Evolutionary conservation across 2,888 invertebrate species (phyloP), one percentile per base, ranked within the genome.

Genomic region (Encarsia formosa): DNA sequence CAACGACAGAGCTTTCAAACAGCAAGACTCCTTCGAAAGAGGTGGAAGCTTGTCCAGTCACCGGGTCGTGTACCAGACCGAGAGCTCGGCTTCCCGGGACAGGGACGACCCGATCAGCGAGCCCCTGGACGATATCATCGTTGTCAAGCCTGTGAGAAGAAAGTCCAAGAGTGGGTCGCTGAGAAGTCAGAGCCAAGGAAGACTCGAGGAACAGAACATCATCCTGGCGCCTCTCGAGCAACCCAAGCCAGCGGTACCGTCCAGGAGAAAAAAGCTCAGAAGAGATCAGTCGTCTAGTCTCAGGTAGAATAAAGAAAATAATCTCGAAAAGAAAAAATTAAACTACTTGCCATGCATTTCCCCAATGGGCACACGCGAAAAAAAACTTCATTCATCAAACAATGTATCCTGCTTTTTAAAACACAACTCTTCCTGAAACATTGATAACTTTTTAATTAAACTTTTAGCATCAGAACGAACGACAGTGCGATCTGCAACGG

Each of bases 1-100:
- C 5, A 34, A 42, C 6, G 38, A 31, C 1, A 46, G 49, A 20
- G 81, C 82, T n/a, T 69, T 68, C 18, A 75, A 76, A 45, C 77
- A 80, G 0, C 65, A 63, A 0, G 37, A 49, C n/a, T 57, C 54
- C 2, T 53, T 61, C 3, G 56, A 54, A 4, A 59, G 59, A 2
- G 58, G 58, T 11, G 54, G 57, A 8, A 63, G 63, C 35, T 42
- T 59, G 13, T 61, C 63, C 0, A 61, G 61, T 16, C 73, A 72
- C 39, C 59, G 65, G 4, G 53, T 74, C 11, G 70, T 73, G 6
- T 74, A 74, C 24, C 70, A 69, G 37, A 63, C 70, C 0, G 60
- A 47, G 19, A 52, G 57, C 9, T 62, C 55, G 1, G 6, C 52
- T 24, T 52, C 49, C 52, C 57, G 40, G 5, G 53, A 16, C 57